Conservation (phyloP, 2,888 invertebrate genomes). For the Aromia moschata region DNA sequence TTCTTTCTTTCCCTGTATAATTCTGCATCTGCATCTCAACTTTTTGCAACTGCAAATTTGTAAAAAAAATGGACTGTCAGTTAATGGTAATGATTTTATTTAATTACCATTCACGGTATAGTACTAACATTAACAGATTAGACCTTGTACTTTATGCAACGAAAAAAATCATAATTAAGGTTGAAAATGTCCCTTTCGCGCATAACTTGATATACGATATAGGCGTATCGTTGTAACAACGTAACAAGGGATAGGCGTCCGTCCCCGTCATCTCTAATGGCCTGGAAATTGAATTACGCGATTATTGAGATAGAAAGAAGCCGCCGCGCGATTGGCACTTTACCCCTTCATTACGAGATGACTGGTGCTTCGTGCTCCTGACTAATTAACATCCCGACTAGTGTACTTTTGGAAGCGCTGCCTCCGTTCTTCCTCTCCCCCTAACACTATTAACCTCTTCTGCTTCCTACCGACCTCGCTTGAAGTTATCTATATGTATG, state of each 20-base stretch:
- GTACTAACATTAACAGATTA: too few relatives aligned
- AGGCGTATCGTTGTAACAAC: constrained; percentile 13
- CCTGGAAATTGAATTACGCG: constrained; percentile 54
- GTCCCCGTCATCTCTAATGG: constrained; percentile 49
- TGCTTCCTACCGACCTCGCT: constrained; percentile 18
- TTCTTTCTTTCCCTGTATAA: too few relatives aligned
- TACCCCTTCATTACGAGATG: constrained; percentile 40
- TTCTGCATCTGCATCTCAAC: too few relatives aligned
- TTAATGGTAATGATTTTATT: too few relatives aligned
- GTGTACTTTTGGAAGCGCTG: constrained; percentile 6
- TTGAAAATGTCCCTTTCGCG: neutral
- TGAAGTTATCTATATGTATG: too few relatives aligned
- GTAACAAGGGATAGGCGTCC: neutral
- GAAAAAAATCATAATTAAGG: neutral
- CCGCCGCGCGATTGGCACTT: constrained; percentile 53
- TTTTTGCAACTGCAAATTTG: too few relatives aligned
- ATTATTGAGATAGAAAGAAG: constrained; percentile 53
- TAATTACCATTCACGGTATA: too few relatives aligned
- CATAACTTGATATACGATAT: neutral
- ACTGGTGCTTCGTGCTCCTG: constrained; percentile 33
- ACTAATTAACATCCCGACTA: constrained; percentile 37
- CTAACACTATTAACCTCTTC: constrained; percentile 18
- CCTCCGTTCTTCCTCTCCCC: constrained; percentile 2
- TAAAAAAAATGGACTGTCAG: too few relatives aligned
- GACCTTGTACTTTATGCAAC: too few relatives aligned